These are phyloP conservation scores for Eurois occulta DNA, from an alignment of 2,888 invertebrate genomes.

Conservation along the genomic window DNA sequence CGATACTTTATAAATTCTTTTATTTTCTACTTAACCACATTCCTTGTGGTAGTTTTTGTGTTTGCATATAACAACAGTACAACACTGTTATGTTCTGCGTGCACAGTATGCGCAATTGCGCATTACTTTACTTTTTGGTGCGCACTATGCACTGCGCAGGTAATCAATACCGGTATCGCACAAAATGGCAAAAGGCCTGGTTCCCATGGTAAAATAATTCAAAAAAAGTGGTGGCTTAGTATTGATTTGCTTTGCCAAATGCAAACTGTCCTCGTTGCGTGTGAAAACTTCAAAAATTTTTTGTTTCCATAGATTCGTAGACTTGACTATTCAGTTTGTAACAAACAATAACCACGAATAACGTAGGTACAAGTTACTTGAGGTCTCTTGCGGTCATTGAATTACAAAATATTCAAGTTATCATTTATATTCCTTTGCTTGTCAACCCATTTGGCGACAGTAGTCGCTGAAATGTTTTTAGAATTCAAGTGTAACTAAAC, in stretches of 20 bases:
- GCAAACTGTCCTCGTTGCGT: slow-evolving; percentile 32
- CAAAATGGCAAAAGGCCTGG: slow-evolving; percentile 30
- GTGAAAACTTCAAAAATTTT: slow-evolving; percentile 25
- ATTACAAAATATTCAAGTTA: slow-evolving; percentile 26
- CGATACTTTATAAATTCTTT: not conserved
- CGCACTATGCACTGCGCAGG: not conserved
- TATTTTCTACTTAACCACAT: not conserved
- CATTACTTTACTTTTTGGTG: not conserved
- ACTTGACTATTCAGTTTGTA: slow-evolving; percentile 29
- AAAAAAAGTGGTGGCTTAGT: slow-evolving; percentile 46
- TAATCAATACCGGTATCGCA: not conserved
- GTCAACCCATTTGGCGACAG: slow-evolving; percentile 38
- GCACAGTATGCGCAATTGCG: not conserved
- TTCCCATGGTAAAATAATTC: slow-evolving; percentile 1
- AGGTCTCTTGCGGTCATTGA: slow-evolving; percentile 1
- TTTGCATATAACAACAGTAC: not conserved
- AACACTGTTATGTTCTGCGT: not conserved
- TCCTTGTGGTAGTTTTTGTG: not conserved
- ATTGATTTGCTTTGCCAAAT: slow-evolving; percentile 36
- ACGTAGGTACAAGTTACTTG: slow-evolving; percentile 1
- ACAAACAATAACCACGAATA: slow-evolving; percentile 17
- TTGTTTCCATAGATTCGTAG: slow-evolving; percentile 56
- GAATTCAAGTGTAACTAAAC: slow-evolving; percentile 50
- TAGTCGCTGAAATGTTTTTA: slow-evolving; percentile 51
- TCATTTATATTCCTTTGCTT: slow-evolving; percentile 22